Evolutionary conservation across 2,797 vertebrate species (phyloP), one percentile per base, ranked within the genome.

Genomic region (Micrastur ruficollis): DNA sequence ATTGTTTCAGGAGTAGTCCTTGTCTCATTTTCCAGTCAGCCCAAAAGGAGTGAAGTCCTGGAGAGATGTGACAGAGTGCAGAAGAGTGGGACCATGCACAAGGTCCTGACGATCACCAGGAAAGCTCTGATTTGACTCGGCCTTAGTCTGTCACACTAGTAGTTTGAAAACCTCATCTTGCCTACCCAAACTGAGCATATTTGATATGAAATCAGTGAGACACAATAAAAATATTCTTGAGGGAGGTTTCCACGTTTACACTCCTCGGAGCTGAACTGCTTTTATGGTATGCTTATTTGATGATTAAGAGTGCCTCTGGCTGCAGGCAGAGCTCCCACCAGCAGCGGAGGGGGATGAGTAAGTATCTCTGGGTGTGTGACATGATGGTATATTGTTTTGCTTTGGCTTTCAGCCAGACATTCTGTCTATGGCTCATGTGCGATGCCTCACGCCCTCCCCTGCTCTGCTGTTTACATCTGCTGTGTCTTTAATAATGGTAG

Each of bases 351-450:
- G 42, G 62, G 52, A 13, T 90, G 78, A 86, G n/a, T 70, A 53
- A 84, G 61, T 61, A 40, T 53, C 52, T 71, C 36, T 5, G 12
- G 11, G 27, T n/a, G 22, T 2, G 1, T 50, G 62, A 58, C 40
- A 31, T 65, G 49, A 53, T 21, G 15, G 4, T 2, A 2, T 16
- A 32, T 31, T 38, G 13, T 29, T 70, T 73, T 76, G 31, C 72
- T 96, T 93, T 95, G 75, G 84, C 90, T 97, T 95, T 27, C 87
- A 99, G 99, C 99, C 99, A 74, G 98, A 97, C 29, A 98, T 99
- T 80, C 97, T 99, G 78, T 98, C 99, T 36, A 99, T 99, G 99
- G 98, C 98, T 90, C 99, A 99, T 1, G 95, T 99, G 82, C 97
- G 68, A 36, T 81, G 95, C 82, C 98, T 99, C 93, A 99, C 98